Evolutionary conservation across 1,140 invertebrate species (phyloP), one percentile per base, ranked within the genome.

Genomic region (Tachypleus tridentatus): DNA sequence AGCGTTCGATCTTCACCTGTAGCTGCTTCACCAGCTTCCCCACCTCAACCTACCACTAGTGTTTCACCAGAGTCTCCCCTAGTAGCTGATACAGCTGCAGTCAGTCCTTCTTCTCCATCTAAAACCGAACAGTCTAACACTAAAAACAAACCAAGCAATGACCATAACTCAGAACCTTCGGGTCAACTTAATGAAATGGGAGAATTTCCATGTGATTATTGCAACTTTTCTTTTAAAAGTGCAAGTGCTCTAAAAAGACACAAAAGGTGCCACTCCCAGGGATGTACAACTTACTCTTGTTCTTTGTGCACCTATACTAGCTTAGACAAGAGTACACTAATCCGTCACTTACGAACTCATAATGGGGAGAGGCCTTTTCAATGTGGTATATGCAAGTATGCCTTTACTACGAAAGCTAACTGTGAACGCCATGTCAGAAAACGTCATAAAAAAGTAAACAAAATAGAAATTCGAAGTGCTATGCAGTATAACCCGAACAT

Each of bases 361-460:
- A 97, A 95, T 73, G 93, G 93, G 0, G 93, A 96, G 71, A 81
- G 93, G 4, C 94, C 93, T 0, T 98, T 92, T 73, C 89, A 96
- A 73, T 97, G 95, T 73, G 84, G 85, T 2, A 82, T 95, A 3
- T 98, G 95, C 76, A 90, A 92, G 71, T 96, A 91, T 70, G 91
- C 92, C 3, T 98, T 97, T 76, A 97, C 94, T 3, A 98, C 94
- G 0, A 97, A 97, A 72, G 80, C 80, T 85, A 98, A 80, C 80
- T 97, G 73, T 80, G 93, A 73, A 89, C 72, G 81, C 48, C 81
- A 82, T 71, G 73, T 82, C 57, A 76, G 78, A 60, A 97, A 80
- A 80, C 91, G 77, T 3, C 94, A 98, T 73, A 85, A 86, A 0
- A 88, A 92, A 79, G 80, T 85, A 56, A 83, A 85, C 4, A 82